Base-by-base conservation (phyloP, 2,113 vertebrate species). In the Rhodinocichla rosea region DNA sequence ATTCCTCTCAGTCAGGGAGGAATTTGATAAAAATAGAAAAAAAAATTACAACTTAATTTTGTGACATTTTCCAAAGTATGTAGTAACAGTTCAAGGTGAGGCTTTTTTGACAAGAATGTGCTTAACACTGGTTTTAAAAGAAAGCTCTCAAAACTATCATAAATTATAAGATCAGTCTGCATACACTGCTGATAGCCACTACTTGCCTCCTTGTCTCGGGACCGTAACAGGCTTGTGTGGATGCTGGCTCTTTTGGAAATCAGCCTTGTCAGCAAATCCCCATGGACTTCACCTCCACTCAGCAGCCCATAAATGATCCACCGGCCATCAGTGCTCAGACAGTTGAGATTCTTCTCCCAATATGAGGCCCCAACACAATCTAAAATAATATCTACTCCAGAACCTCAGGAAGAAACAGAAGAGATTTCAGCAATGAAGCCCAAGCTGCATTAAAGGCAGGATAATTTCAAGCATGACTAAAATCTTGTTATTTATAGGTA, bases 231-330 rank as follows among this genome's bases (percentile, higher is more conserved):
- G 91, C 97, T 99, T 16, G 96, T 93, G 35, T 98, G 97, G 69
- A 99, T 93, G 94, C 94, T 98, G 49, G 98, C 99, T 96, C 98
- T 93, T 89, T 98, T 99, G 80, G 95, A 97, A 89, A 98, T 97
- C 57, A 99, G 95, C 83, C 97, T 98, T 32, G 98, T 90, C 90
- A 99, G 89, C 59, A 99, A 90, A 69, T 99, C 98, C 76, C 98
- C 99, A 5, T 95, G 94, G 24, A 99, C 94, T 4, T 95, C 67
- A 35, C 94, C 93, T 84, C 98, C 98, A 57, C 98, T 97, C 97
- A 99, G 95, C 10, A 98, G 94, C 60, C 98, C 98, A 15, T 98
- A 99, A 73, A 99, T 95, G 93, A 99, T 97, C 98, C 98, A 99
- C 40, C 98, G 91, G 42, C 98, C 98, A 26, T 99, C 98, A 5